phyloP scores from a whole-genome alignment of 2,888 invertebrate species.

The Trilocha varians region DNA sequence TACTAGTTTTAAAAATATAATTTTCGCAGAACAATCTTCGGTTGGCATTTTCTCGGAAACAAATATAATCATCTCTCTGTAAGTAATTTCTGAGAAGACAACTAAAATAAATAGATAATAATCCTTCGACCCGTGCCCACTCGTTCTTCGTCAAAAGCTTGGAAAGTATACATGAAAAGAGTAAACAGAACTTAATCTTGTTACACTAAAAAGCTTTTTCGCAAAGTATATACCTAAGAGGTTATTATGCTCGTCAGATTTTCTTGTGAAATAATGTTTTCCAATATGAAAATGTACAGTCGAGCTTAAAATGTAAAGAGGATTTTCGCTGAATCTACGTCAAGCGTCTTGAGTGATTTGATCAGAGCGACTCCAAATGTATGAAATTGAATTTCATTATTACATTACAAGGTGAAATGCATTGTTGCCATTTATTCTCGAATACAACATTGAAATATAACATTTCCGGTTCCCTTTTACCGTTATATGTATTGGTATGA shows the following conservation, averaged over 20 bases:
- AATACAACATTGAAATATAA: not conserved
- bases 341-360: not conserved
- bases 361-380: not conserved
- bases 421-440: not conserved
- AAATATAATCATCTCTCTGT: not conserved
- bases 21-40: not conserved
- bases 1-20: not conserved
- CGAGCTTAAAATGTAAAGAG: not conserved
- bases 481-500: no score
- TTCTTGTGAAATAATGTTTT: not conserved
- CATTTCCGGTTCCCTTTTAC: no score
- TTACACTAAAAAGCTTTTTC: not conserved
- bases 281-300: not conserved
- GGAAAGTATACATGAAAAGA: not conserved
- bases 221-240: constrained; percentile 2
- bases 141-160: not conserved
- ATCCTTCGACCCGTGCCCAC: not conserved
- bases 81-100: constrained; percentile 1
- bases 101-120: not conserved
- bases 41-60: not conserved
- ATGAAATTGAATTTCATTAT: not conserved
- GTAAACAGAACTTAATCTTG: not conserved
- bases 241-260: not conserved
- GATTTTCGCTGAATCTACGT: not conserved
- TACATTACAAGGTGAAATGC: not conserved